Percentiles rank a stretch among this genome's conserved stretches.
These are phyloP conservation scores for Drosophila fuyamai DNA, from an alignment of 1,140 invertebrate genomes.

Conservation along the genomic window DNA sequence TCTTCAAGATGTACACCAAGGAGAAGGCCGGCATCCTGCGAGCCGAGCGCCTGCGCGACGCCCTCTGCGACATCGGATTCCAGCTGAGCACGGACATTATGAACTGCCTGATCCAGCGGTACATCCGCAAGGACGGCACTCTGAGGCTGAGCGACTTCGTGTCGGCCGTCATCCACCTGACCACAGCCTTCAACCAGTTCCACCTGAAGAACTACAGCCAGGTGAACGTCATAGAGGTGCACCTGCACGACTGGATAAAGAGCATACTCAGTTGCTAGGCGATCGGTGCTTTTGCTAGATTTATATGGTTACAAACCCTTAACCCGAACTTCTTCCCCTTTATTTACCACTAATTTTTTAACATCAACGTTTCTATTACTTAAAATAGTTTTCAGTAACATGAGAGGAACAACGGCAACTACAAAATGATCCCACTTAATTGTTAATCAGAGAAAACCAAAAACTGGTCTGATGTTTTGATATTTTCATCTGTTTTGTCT, in stretches of 20 bases:
- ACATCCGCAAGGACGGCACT: slow-evolving; percentile 97
- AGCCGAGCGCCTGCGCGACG: slow-evolving; percentile 93
- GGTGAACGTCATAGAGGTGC: slow-evolving; percentile 92
- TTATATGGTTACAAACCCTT: neutral
- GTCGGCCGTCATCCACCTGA: slow-evolving; percentile 94
- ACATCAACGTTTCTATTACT: too few species aligned
- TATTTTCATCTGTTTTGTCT: neutral
- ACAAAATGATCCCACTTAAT: too few species aligned
- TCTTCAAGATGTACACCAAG: slow-evolving; percentile 95
- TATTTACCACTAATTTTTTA: neutral
- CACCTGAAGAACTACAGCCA: slow-evolving; percentile 93
- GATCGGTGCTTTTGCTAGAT: slow-evolving; percentile 1
- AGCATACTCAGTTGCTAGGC: slow-evolving; percentile 69
- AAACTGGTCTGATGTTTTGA: too few species aligned
- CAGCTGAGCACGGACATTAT: slow-evolving; percentile 93
- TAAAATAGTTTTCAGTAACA: too few species aligned
- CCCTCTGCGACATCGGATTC: slow-evolving; percentile 94
- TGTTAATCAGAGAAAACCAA: too few species aligned
- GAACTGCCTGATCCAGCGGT: slow-evolving; percentile 92
- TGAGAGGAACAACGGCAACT: too few species aligned
- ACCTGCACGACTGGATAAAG: slow-evolving; percentile 88
- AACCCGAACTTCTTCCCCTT: neutral
- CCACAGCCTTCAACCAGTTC: slow-evolving; percentile 95
- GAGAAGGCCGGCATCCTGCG: slow-evolving; percentile 96
- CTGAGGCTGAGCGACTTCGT: slow-evolving; percentile 97